phyloP scores from a whole-genome alignment of 2,113 vertebrate species.

The Proterorhinus semilunaris region DNA sequence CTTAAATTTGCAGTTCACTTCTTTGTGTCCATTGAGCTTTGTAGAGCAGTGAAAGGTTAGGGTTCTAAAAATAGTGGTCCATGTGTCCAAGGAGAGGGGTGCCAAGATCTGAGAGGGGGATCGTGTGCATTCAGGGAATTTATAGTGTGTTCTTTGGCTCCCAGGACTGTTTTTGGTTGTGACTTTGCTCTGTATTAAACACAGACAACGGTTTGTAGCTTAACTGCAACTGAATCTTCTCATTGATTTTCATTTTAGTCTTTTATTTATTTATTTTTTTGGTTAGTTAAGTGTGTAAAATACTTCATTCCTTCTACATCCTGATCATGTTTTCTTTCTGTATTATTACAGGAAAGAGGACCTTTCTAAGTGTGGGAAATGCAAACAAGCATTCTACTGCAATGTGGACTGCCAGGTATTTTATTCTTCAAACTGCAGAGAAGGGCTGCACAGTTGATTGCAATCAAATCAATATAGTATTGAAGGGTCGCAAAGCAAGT shows the following conservation, averaged over 20 bases:
- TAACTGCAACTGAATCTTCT: background rate
- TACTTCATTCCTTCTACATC: background rate
- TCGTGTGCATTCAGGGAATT: background rate
- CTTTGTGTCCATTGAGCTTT: slow-evolving; percentile 25
- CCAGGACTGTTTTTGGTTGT: background rate
- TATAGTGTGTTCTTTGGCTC: slow-evolving; percentile 1
- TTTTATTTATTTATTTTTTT: background rate
- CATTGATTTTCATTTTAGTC: background rate
- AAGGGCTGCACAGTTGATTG: no score
- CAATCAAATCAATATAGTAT: no score
- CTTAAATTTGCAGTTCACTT: background rate
- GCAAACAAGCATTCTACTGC: slow-evolving; percentile 97
- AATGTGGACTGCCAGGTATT: slow-evolving; percentile 93
- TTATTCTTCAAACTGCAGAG: background rate
- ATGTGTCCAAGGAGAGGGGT: slow-evolving; percentile 50
- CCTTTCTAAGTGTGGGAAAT: slow-evolving; percentile 95
- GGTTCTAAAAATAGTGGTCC: slow-evolving; percentile 62
- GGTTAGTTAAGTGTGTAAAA: background rate
- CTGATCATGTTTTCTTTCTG: slow-evolving; percentile 37
- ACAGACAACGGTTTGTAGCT: background rate
- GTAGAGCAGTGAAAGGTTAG: slow-evolving; percentile 64
- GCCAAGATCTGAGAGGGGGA: slow-evolving; percentile 35
- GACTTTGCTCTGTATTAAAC: background rate
- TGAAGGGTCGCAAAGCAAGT: no score
- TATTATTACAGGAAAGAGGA: slow-evolving; percentile 87